Base-by-base conservation (phyloP, 30 jellyfish, hydroid and myxozoan genomes). In the Sanderia malayensis region DNA sequence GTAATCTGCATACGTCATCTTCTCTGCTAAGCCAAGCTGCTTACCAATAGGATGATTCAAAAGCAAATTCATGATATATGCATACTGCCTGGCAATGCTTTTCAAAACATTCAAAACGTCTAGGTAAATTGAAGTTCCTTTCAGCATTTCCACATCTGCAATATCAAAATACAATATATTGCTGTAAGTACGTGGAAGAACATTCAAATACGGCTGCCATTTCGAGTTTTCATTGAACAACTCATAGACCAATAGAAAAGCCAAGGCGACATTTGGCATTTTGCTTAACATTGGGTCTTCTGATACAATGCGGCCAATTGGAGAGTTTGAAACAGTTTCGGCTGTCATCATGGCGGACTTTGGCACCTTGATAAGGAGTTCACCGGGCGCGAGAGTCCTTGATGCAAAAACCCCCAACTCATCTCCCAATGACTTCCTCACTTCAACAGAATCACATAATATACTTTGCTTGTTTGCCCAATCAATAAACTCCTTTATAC, bases 201-300 rank as follows among this genome's bases (percentile, higher is more conserved):
- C 46, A 19, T 71, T 17, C 26, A 81, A 69, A 29, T 81, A 81
- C 27, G 82, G 80, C 65, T 45, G 64, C 94, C 94, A 81, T 27
- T 69, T 33, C 70, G 94, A 81, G 2, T 70, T 44, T 23, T 28
- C 74, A 17, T 71, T 57, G 74, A 37, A 61, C 20, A 70, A 31
- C 55, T 81, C 94, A 52, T 31, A 52, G 4, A 81, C 46, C 17
- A 81, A 58, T 2, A 46, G 52, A 60, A 81, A n/a, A 15, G 94
- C 94, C 30, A 81, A 45, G 8, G 94, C 94, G 0, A 81, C 94
- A 59, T 81, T 81, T 22, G 94, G 94, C 94, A 81, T 81, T 11
- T 60, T 64, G 46, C 78, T 58, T 10, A 81, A 33, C 74, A 81
- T 44, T 0, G 94, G 94, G 74, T 81, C 94, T 20, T 53, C 52